A percentile compares a stretch with the other conserved stretches of the same genome.
Conservation (phyloP, 2,113 vertebrate species). For the Zosterops lateralis region DNA sequence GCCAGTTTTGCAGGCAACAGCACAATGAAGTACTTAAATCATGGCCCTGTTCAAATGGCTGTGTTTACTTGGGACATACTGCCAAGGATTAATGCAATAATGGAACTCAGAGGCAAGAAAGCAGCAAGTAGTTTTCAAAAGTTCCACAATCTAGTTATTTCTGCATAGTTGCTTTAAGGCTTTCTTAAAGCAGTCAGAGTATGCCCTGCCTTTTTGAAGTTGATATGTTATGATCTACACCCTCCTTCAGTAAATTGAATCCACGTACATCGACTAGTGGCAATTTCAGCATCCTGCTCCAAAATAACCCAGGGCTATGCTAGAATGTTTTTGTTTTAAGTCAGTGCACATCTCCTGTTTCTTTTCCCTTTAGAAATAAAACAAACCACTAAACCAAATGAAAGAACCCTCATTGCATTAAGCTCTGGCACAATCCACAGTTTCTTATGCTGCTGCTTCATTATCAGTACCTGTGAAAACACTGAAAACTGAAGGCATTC, state of each 20-base stretch:
- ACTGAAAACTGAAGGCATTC: not conserved
- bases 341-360: not conserved
- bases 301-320: slow-evolving; percentile 31
- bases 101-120: not conserved
- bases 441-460: not conserved
- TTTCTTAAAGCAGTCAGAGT: not conserved
- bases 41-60: not conserved
- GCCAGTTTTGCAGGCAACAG: not conserved
- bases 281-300: slow-evolving; percentile 22
- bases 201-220: slow-evolving; percentile 9
- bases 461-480: not conserved
- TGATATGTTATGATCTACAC: slow-evolving; percentile 20
- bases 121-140: not conserved
- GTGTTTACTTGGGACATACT: not conserved
- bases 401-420: not conserved
- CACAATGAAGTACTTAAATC: not conserved
- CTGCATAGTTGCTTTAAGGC: not conserved
- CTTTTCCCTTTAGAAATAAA: not conserved
- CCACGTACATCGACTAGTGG: not conserved
- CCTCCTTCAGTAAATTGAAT: slow-evolving; percentile 18
- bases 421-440: not conserved
- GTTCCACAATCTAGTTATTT: not conserved
- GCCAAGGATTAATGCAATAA: not conserved
- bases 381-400: not conserved
- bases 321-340: slow-evolving; percentile 12